Evolutionary conservation across 2,797 vertebrate genomes (phyloP), one percentile per base, ranked within the genome.

Genomic region (Catamblyrhynchus diadema): DNA sequence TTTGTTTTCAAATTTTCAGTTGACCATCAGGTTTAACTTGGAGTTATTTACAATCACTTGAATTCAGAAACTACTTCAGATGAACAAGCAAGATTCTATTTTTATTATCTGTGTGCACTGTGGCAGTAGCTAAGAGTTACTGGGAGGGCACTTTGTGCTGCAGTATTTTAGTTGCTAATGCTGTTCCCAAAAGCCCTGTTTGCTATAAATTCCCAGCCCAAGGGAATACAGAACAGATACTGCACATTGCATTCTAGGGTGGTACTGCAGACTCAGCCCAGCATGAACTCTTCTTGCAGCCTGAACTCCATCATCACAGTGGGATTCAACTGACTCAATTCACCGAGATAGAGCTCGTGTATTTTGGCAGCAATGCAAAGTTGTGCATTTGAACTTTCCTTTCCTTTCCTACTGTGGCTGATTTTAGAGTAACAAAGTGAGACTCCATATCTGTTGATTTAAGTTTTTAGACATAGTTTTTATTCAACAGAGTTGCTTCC

Each of bases 291-390:
- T 95, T 64, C 86, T 84, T 96, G 91, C 74, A 96, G 97, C 96
- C 96, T 91, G 96, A 98, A 97, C 98, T 98, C 97, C 96, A 98
- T 98, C 97, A 97, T 98, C 98, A 96, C 98, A 97, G 97, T 96
- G 95, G 98, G 98, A 97, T 93, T 96, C 95, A 94, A 93, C 96
- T 88, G 95, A 96, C 92, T 97, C 92, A 96, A 50, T 96, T 94
- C 97, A 96, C 88, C 11, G 57, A 97, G 96, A 96, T 73, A 95
- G 93, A 96, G 90, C 95, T 96, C 35, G 94, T 98, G 94, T 98
- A 96, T 97, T 97, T 98, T 98, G 98, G 98, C 98, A 98, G 88
- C 1, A 1, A 73, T 93, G 97, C 90, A 96, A 96, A 97, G 96
- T 71, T 97, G 94, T 96, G 95, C 86, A 95, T 98, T 98, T 98